Evolutionary conservation across 2,888 invertebrate species (phyloP), one percentile per base, ranked within the genome.

Genomic region (Drosophila paracracens): DNA sequence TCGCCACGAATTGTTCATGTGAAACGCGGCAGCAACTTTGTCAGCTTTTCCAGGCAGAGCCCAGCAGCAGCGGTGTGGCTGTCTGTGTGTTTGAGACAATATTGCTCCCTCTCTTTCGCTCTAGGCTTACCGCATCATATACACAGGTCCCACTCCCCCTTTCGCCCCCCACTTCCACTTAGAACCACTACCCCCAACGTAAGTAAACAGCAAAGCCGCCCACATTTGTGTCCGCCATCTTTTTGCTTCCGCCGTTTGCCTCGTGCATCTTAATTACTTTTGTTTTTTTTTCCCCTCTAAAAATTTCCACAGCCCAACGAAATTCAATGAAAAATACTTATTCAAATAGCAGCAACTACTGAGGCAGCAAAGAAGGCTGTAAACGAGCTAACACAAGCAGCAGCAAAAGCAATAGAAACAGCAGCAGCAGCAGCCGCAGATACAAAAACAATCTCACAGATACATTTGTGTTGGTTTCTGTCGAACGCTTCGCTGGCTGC

Each of bases 271-370:
- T 88, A 88, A 88, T 88, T 88, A 90, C 87, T 83, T 82, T 74
- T 79, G 62, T 75, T 75, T 58, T 50, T 53, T 53, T 66, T 51
- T n/a, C n/a, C 27, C 38, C 21, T 62, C 82, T 87, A 65, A 83
- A 88, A 87, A 83, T 90, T 87, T 90, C 87, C 87, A 87, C 84
- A 87, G 74, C 76, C 74, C 83, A 87, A 87, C 88, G 75, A 90
- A 87, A 90, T 90, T 87, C 90, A 89, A 90, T 87, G 90, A 86
- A 89, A 86, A 86, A 89, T 85, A 85, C 73, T 89, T 88, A 78
- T 81, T 82, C 75, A 84, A 82, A 89, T 82, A 79, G 70, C 58
- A 64, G 72, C 78, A 81, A 82, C 83, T 88, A 88, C 78, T 83
- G 83, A 88, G 86, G 79, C 79, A 77, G 77, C 77, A 74, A 80